Evolutionary conservation across 2,797 vertebrate genomes (phyloP), one percentile per base, ranked within the genome.

Genomic region (Agapornis canus): DNA sequence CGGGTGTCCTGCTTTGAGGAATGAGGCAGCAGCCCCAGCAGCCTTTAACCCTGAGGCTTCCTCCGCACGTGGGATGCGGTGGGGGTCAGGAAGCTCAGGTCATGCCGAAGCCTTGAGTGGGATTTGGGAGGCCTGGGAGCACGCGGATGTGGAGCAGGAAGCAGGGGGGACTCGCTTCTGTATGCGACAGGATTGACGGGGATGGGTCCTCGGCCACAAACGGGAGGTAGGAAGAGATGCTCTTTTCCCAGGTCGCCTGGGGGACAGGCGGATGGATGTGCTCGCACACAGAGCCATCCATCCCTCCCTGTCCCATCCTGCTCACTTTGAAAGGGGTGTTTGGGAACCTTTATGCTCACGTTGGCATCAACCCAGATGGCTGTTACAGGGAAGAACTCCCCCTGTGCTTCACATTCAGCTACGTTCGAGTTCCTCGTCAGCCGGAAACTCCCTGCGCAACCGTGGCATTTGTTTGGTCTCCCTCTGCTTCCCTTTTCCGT

Each of bases 161-260:
- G 77, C 49, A 1, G 84, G 81, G 2, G 11, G 84, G 91, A 56
- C 59, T 54, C 15, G 2, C n/a, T 82, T 2, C 9, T 82, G 47
- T 60, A 0, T 82, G 85, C 59, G 85, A 92, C 91, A 66, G 77
- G 73, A 84, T 48, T 78, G 32, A 52, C 54, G 0, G 19, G 72
- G 70, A 70, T 42, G 72, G n/a, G n/a, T 82, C 64, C 57, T 65
- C 21, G 15, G 87, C 59, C 90, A 71, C 89, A 21, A 49, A 23
- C 0, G 35, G 15, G 76, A 68, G 79, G 82, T 79, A 92, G 95
- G 94, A 95, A 95, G 92, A 63, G 92, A 89, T 92, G 81, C 78
- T 94, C 32, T 22, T 79, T 79, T 8, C 88, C 11, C 2, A 87
- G 95, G 96, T 94, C 94, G 81, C 71, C 51, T 23, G 65, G 42